Conservation (phyloP, 2,888 invertebrate species). For the Chironomus tentans region DNA sequence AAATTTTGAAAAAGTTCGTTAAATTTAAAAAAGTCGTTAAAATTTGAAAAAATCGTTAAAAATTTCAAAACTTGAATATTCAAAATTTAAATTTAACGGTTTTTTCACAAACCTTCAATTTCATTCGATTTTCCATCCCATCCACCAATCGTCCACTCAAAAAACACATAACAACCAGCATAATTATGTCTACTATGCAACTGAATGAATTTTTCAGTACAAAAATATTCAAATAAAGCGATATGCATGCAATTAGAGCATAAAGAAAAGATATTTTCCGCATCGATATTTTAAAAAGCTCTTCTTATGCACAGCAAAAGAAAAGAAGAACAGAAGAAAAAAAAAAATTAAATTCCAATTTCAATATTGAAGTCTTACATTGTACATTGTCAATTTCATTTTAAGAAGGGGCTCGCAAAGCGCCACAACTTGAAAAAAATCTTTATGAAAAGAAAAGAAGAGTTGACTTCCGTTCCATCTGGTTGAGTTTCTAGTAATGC, state of each 20-base stretch:
- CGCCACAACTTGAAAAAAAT: background rate
- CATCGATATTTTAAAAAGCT: constrained; percentile 2
- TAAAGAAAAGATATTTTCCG: constrained; percentile 10
- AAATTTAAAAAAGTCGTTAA: too few relatives aligned
- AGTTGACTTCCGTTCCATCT: constrained; percentile 25
- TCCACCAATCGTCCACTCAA: too few relatives aligned
- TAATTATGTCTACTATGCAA: background rate
- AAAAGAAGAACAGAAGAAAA: background rate
- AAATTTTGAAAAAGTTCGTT: too few relatives aligned
- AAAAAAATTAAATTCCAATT: too few relatives aligned
- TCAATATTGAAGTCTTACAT: background rate
- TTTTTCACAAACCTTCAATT: background rate
- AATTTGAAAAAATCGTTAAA: too few relatives aligned
- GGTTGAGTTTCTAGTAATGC: constrained; percentile 3
- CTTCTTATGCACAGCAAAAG: background rate
- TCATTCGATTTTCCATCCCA: background rate
- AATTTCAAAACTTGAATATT: too few relatives aligned
- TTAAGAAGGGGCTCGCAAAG: background rate
- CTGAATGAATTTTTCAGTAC: background rate
- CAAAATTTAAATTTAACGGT: background rate
- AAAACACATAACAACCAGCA: too few relatives aligned
- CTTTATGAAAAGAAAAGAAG: background rate
- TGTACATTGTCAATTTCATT: background rate
- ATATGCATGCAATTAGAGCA: constrained; percentile 16
- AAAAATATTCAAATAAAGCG: background rate